Base-by-base conservation (phyloP, 2,888 invertebrate genomes). In the Leucophenga maculata region DNA sequence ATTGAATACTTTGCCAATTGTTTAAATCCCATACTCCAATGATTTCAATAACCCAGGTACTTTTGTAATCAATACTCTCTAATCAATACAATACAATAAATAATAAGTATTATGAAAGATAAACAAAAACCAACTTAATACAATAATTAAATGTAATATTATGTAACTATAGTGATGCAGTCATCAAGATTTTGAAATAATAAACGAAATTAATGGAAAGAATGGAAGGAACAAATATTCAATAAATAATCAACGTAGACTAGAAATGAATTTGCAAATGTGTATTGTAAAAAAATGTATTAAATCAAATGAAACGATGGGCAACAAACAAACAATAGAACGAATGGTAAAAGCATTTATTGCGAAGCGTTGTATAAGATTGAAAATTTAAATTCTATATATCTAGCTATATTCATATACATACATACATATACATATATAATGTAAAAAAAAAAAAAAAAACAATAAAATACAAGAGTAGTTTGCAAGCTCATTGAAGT, bases 1-100 rank as follows among this genome's bases (percentile, higher is more conserved):
- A 76, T 72, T 76, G 69, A 74, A 71, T 69, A 62, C 68, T 74
- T 76, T 74, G 69, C 67, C 54, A 67, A 69, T 74, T 69, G 59
- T 50, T 50, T 8, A 8, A 16, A 50, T n/a, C n/a, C 16, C 50
- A 14, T 18, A 6, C 16, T n/a, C 50, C 6, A 39, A 11, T 39
- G 39, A 39, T 39, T 39, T 39, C 11, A 4, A 73, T 52, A 67
- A 68, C 67, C 11, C 52, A 64, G 55, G 54, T n/a, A 31, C 20
- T 22, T 22, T 22, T 57, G 57, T 57, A 57, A 57, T n/a, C 52
- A 9, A 31, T 31, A 59, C 22, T 26, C 18, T 50, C 50, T 18
- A 50, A n/a, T 18, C 16, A 22, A 57, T 22, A 16, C 57, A 57
- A 46, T 13, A 18, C 18, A 67, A 57, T 44, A 67, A 57, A 50